Evolutionary conservation across 2,888 invertebrate genomes (phyloP).

Genomic region (Tenthredo distinguenda): DNA sequence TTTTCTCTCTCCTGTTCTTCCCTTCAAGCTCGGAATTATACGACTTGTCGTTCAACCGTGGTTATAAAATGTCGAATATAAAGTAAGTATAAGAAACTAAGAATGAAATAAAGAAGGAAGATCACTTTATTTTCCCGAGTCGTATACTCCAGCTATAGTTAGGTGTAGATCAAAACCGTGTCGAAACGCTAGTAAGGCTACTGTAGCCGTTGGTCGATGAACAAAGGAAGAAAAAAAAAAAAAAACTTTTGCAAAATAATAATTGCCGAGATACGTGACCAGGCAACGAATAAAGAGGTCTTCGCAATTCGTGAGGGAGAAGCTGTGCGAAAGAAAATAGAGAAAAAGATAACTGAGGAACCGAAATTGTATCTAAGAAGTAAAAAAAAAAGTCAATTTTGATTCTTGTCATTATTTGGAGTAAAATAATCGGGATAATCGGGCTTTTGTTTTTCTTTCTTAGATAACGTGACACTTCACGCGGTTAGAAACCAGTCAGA

Average conservation of each 20-base stretch:
- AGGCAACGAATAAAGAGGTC: not conserved
- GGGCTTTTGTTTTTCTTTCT: not conserved
- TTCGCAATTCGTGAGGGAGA: not conserved
- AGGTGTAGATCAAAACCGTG: slow-evolving; percentile 13
- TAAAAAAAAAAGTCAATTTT: not conserved
- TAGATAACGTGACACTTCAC: slow-evolving; percentile 2
- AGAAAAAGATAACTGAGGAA: not conserved
- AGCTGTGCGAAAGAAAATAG: not conserved
- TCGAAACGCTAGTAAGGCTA: slow-evolving; percentile 46
- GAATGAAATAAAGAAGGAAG: not conserved
- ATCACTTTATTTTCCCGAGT: not conserved
- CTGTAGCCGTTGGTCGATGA: not conserved
- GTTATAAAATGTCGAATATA: not conserved
- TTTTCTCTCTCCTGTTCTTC: too few species aligned
- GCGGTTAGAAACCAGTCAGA: not conserved
- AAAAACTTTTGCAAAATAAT: slow-evolving; percentile 44
- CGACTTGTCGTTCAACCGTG: not conserved
- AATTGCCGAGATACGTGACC: slow-evolving; percentile 42
- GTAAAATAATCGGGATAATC: not conserved
- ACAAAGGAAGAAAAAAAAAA: not conserved
- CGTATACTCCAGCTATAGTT: not conserved
- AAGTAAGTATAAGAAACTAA: not conserved
- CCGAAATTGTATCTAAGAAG: not conserved
- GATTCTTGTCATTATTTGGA: not conserved
- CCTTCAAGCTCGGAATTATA: not conserved